Percentiles rank a stretch among this genome's conserved stretches.
These are phyloP conservation scores for Tragopan temminckii DNA, from an alignment of 2,797 vertebrate species.

Conservation along the genomic window DNA sequence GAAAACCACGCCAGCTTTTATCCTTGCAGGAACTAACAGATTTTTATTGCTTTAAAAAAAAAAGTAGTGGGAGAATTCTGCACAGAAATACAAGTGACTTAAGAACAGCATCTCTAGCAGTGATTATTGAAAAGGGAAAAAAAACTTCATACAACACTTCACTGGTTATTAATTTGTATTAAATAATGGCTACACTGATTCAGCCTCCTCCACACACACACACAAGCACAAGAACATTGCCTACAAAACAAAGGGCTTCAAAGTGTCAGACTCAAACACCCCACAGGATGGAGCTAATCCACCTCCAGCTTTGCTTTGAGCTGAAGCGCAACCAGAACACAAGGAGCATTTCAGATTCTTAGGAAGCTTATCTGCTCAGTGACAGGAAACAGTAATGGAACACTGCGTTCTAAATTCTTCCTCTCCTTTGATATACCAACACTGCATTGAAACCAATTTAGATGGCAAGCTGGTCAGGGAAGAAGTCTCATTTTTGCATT, in stretches of 20 bases:
- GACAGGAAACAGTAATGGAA: constrained; percentile 16
- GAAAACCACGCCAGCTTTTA: background rate
- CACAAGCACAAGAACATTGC: background rate
- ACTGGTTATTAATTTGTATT: background rate
- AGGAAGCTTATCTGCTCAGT: constrained; percentile 35
- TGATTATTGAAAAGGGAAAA: background rate
- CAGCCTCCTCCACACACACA: background rate
- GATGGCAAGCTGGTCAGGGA: background rate
- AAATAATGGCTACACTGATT: background rate
- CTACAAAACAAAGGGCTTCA: background rate
- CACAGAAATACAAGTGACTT: background rate
- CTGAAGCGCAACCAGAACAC: constrained; percentile 3
- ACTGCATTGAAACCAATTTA: background rate
- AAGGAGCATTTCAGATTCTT: constrained; percentile 14
- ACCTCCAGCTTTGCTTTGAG: background rate
- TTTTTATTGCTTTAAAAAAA: background rate
- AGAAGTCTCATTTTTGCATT: background rate
- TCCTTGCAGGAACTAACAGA: background rate
- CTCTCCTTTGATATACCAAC: constrained; percentile 19
- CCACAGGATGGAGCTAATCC: background rate
- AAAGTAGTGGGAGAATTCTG: background rate
- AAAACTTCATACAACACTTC: background rate
- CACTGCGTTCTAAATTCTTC: background rate
- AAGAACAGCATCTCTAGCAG: background rate
- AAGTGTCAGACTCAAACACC: background rate